Conservation (phyloP, 2,888 invertebrate genomes). For the Caenorhabditis sinica region DNA sequence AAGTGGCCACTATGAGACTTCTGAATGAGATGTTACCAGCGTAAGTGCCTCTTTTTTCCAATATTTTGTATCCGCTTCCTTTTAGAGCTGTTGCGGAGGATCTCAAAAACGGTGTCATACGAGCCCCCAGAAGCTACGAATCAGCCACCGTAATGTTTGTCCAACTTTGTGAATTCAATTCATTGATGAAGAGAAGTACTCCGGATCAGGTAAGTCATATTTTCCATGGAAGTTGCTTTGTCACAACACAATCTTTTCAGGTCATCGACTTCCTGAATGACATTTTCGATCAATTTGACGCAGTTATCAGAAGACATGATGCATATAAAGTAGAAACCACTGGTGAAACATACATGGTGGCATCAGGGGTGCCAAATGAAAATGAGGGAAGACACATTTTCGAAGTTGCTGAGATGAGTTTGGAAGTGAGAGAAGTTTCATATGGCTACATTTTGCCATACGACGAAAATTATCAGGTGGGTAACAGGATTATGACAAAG, state of each 20-base stretch:
- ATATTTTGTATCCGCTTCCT: too few relatives aligned
- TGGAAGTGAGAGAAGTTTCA: constrained; percentile 78
- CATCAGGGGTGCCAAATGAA: constrained; percentile 81
- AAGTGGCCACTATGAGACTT: constrained; percentile 76
- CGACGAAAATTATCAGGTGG: constrained; percentile 39
- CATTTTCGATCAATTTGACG: constrained; percentile 80
- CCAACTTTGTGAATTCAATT: constrained; percentile 80
- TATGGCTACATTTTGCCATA: constrained; percentile 33
- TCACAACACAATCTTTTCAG: constrained; percentile 36
- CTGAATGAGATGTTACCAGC: constrained; percentile 81
- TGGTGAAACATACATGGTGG: constrained; percentile 83
- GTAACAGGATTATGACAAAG: neutral
- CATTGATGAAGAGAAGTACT: constrained; percentile 72
- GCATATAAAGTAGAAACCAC: constrained; percentile 82
- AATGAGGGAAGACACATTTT: constrained; percentile 81
- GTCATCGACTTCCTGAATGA: constrained; percentile 81
- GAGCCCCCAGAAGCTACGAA: constrained; percentile 77
- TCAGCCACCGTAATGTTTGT: constrained; percentile 82
- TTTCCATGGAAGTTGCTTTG: too few relatives aligned
- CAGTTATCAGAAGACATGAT: constrained; percentile 79
- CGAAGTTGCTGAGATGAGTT: constrained; percentile 82
- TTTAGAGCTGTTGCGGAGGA: constrained; percentile 73
- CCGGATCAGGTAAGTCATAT: constrained; percentile 77
- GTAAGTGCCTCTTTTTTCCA: too few relatives aligned
- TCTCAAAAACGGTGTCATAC: constrained; percentile 74